These are phyloP conservation scores for Hydroisotoma schaefferi DNA, from an alignment of 2,888 invertebrate species.

Conservation along the genomic window DNA sequence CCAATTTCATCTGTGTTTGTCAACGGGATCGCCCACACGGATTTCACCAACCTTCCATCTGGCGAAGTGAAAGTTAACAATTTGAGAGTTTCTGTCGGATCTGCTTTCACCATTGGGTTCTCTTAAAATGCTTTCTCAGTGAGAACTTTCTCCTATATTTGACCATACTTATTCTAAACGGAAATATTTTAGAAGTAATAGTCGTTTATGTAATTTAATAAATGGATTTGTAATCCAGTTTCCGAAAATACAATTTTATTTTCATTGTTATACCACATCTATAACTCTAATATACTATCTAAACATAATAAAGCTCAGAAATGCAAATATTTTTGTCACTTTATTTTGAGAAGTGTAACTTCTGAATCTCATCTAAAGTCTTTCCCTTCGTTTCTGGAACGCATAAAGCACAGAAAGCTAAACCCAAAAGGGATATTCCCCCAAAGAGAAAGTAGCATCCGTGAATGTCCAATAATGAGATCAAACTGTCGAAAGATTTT, in stretches of 20 bases:
- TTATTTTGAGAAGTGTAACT: neutral
- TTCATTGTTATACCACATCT: no score
- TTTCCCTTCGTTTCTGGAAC: conserved; percentile 34
- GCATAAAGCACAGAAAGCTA: conserved; percentile 27
- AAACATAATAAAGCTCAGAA: no score
- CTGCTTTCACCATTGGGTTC: conserved; percentile 22
- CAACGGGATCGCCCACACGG: conserved; percentile 48
- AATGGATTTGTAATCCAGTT: no score
- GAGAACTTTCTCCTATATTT: neutral
- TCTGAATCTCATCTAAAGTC: conserved; percentile 9
- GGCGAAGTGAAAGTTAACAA: conserved; percentile 37
- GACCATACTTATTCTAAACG: no score
- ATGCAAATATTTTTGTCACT: no score
- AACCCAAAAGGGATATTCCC: conserved; percentile 23
- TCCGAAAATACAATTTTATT: no score
- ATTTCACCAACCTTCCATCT: conserved; percentile 32
- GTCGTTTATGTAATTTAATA: no score
- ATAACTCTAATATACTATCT: no score
- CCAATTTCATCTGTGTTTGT: conserved; percentile 50
- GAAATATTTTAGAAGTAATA: no score
- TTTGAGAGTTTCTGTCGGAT: conserved; percentile 25
- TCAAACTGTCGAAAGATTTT: conserved; percentile 35
- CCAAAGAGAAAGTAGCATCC: conserved; percentile 38
- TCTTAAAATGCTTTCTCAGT: conserved; percentile 6
- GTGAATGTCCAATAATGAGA: conserved; percentile 24